Base-by-base conservation (phyloP, 2,888 invertebrate genomes). In the Microplitis manilae region DNA sequence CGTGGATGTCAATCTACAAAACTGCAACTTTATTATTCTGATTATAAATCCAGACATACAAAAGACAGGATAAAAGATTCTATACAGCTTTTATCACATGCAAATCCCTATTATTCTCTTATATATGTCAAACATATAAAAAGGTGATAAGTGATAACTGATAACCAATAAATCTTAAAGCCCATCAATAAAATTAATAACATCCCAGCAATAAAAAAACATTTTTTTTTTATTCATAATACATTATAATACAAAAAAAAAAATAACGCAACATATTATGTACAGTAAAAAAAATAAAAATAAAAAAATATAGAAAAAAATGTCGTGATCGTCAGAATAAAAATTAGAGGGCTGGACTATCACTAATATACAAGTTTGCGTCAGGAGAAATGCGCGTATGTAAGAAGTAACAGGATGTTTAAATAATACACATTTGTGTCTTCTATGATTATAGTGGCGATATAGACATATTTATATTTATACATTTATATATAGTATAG, bases 381-480 rank as follows among this genome's bases (percentile, higher is more conserved):
- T 50, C 79, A 78, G 77, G 78, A 83, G 81, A 84, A 84, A 84
- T 81, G 82, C 80, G 82, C 80, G 81, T 80, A 85, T 79, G 81
- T 80, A 78, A 79, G 81, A 84, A 83, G 81, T 82, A 82, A 81
- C 85, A 87, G 87, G 87, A 87, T 87, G 87, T 86, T 81, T 77
- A 84, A 84, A 87, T 87, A 84, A 87, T 86, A 87, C 81, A 84
- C 85, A 87, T 87, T 86, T 82, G 78, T 78, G 69, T 77, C 79
- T 67, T 76, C 79, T 73, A 77, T 80, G 79, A 82, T 82, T 82
- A 79, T 78, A 64, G 75, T 75, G 61, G 78, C 71, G 68, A 78
- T 67, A 70, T 50, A 50, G 50, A 50, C 50, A 50, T 50, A 50
- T 50, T 50, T 50, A 50, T 50, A 50, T 50, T 9, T 50, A 13